Evolutionary conservation across 2,888 invertebrate species (phyloP), one percentile per base, ranked within the genome.

Genomic region (Melanostoma scalare): DNA sequence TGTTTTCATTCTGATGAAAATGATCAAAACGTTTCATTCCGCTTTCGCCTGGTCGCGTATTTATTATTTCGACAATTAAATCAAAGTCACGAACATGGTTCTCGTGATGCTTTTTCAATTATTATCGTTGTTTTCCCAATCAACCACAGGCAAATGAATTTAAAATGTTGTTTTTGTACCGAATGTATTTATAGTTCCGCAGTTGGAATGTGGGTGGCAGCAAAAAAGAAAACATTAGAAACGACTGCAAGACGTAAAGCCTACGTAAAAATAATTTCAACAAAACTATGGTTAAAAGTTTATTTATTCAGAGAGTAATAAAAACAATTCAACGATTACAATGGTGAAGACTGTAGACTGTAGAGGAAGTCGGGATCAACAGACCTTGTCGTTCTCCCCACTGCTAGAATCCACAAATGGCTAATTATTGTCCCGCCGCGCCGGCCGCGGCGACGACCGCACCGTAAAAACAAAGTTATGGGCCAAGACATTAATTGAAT

Each of bases 41-140:
- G 20, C 20, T 20, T 20, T 20, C 20, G 20, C 20, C 20, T 20
- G 20, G 20, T 20, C 20, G 0, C 20, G 52, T 5, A 9, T 52
- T n/a, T n/a, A 10, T 9, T 30, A 48, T 30, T 30, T 30, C 6
- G 38, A 30, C 31, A 58, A 58, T 58, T 58, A 58, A 60, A 0
- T 10, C 6, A 33, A 33, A 44, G 44, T 60, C 58, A 60, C 58
- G 58, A 44, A 44, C 31, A 44, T 44, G 42, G 31, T 31, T 44
- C 31, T 44, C 42, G 58, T 60, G 44, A 60, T 60, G 44, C 42
- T n/a, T 60, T 60, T 60, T 60, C 33, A 44, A 60, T 33, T 60
- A 42, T n/a, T 3, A 3, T 20, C 20, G 20, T 20, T 20, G 20
- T 20, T 42, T 58, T 56, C 9, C 36, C 30, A 9, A 42, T 56